These are phyloP conservation scores for Drosophila koepferae DNA, from an alignment of 2,888 invertebrate genomes.

Conservation along the genomic window DNA sequence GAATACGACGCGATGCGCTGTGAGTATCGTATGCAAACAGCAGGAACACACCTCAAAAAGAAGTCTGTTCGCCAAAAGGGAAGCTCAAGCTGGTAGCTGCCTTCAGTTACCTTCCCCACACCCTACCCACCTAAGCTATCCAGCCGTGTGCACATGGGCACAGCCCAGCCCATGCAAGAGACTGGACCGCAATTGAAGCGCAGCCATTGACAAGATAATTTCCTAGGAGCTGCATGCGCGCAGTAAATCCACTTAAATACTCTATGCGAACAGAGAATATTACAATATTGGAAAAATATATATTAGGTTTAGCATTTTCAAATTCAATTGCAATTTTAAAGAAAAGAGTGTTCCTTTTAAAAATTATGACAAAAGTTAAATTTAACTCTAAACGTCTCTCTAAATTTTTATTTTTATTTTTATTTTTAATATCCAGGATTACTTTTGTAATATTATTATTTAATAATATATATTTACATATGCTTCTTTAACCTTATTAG, in stretches of 20 bases:
- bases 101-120: slow-evolving; percentile 48
- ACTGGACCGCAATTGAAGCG: slow-evolving; percentile 72
- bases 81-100: slow-evolving; percentile 39
- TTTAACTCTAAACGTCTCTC: background rate
- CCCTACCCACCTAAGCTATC: slow-evolving; percentile 16
- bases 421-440: background rate
- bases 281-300: background rate
- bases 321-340: background rate
- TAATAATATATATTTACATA: background rate
- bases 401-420: background rate
- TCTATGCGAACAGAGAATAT: slow-evolving; percentile 12
- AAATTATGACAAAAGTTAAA: background rate
- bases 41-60: slow-evolving; percentile 72
- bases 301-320: background rate
- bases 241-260: slow-evolving; percentile 63
- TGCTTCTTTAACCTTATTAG: slow-evolving; percentile 7
- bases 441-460: background rate
- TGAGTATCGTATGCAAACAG: slow-evolving; percentile 48
- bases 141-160: slow-evolving; percentile 45
- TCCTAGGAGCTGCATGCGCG: slow-evolving; percentile 67
- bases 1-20: slow-evolving; percentile 19
- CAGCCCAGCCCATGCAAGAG: slow-evolving; percentile 53
- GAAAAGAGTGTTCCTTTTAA: background rate
- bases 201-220: slow-evolving; percentile 78
- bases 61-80: slow-evolving; percentile 45